phyloP scores from a whole-genome alignment of 2,888 invertebrate species.

The Pristionchus japonicus region DNA sequence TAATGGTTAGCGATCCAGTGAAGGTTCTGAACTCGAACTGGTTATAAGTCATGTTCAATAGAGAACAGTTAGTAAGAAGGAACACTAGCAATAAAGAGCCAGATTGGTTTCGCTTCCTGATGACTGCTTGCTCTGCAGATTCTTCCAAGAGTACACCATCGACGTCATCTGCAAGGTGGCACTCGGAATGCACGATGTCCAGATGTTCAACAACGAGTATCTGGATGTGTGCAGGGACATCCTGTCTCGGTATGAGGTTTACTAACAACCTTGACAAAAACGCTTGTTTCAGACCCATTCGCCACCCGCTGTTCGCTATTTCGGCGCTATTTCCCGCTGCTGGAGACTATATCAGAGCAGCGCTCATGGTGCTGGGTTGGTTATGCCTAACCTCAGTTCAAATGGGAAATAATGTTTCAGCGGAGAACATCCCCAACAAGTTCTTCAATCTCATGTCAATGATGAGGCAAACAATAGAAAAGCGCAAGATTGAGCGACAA shows the following conservation, averaged over 20 bases:
- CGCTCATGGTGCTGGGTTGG: neutral
- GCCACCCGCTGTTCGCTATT: neutral
- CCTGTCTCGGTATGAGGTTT: neutral
- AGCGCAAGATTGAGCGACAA: conserved; percentile 10
- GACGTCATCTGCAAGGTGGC: conserved; percentile 60
- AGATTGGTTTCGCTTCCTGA: too few relatives aligned
- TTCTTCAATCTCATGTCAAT: neutral
- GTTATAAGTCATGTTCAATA: too few relatives aligned
- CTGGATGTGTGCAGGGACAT: conserved; percentile 36
- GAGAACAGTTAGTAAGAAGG: too few relatives aligned
- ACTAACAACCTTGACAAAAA: neutral
- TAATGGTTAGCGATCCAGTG: neutral
- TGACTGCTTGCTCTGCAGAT: conserved; percentile 52
- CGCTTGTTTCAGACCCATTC: neutral
- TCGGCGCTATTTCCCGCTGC: neutral
- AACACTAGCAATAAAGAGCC: too few relatives aligned
- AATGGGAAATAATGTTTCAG: neutral
- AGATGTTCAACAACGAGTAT: conserved; percentile 53
- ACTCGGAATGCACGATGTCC: conserved; percentile 56
- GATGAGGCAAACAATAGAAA: neutral
- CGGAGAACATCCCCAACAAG: neutral
- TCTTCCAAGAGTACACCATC: conserved; percentile 61
- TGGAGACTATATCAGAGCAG: too few relatives aligned
- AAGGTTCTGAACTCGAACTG: too few relatives aligned
- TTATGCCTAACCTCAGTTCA: neutral